Percentiles rank a stretch among this genome's conserved stretches.
These are phyloP conservation scores for Turritopsis dohrnii DNA, from an alignment of 30 jellyfish, hydroid and myxozoan genomes.

Conservation along the genomic window DNA sequence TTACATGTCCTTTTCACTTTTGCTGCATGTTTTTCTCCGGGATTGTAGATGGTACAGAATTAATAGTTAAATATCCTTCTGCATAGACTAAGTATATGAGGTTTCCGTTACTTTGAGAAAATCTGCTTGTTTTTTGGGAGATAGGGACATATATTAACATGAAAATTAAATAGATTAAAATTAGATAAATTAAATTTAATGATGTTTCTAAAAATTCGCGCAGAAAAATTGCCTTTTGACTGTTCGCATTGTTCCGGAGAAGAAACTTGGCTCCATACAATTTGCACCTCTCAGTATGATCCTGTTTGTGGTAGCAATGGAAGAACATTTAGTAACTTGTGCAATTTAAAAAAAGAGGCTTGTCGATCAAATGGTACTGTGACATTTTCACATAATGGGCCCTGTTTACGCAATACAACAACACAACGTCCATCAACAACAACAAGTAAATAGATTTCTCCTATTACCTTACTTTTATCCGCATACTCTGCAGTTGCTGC, in stretches of 20 bases:
- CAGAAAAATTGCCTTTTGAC: background rate
- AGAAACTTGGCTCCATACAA: background rate
- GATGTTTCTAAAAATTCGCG: background rate
- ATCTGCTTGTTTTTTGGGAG: background rate
- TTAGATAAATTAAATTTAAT: no score
- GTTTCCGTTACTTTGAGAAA: no score
- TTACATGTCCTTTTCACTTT: no score
- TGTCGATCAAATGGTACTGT: slow-evolving; percentile 7
- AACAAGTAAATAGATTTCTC: no score
- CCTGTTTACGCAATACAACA: background rate
- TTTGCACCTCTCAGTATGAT: background rate
- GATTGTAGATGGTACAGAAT: no score
- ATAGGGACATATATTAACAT: background rate
- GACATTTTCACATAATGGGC: background rate
- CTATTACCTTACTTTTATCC: no score
- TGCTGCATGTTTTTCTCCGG: background rate
- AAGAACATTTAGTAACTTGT: background rate
- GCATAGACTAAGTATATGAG: no score
- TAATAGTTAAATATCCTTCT: no score
- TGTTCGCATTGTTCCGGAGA: slow-evolving; percentile 2
- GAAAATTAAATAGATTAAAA: no score
- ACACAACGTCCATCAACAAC: background rate
- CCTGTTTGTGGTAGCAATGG: slow-evolving; percentile 11
- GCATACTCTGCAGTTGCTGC: no score
- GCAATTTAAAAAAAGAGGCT: background rate